Evolutionary conservation across 1,140 invertebrate species (phyloP).

Genomic region (Cardiocondyla obscurior): DNA sequence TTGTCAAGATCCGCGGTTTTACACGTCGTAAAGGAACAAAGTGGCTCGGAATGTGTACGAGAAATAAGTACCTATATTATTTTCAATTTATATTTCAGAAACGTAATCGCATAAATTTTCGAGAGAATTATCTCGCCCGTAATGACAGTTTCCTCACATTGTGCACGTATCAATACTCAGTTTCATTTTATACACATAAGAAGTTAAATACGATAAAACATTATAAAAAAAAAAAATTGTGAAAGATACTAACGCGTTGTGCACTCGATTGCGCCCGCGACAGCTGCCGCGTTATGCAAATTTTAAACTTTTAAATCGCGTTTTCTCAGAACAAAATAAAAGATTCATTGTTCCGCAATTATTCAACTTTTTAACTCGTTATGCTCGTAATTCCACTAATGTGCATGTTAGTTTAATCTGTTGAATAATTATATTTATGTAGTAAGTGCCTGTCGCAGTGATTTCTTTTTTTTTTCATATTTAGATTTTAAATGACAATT

Average conservation of each 20-base stretch:
- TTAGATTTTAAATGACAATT: neutral
- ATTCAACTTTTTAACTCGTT: neutral
- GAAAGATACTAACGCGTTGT: neutral
- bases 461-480: neutral
- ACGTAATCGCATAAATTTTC: neutral
- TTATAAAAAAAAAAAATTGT: neutral
- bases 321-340: neutral
- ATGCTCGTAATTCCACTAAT: neutral
- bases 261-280: neutral
- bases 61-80: neutral
- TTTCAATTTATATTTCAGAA: neutral
- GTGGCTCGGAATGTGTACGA: neutral
- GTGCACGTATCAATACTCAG: neutral
- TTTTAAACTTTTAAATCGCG: neutral
- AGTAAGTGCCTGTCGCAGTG: neutral
- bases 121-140: too few species aligned
- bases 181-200: neutral
- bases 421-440: neutral
- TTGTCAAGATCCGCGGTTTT: constrained; percentile 21
- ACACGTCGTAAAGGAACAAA: neutral
- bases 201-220: neutral
- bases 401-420: neutral
- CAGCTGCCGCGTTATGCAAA: constrained; percentile 8
- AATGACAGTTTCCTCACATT: neutral
- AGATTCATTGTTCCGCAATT: neutral